phyloP scores from a whole-genome alignment of 2,797 vertebrate species.

The Notolepis coatsorum region DNA sequence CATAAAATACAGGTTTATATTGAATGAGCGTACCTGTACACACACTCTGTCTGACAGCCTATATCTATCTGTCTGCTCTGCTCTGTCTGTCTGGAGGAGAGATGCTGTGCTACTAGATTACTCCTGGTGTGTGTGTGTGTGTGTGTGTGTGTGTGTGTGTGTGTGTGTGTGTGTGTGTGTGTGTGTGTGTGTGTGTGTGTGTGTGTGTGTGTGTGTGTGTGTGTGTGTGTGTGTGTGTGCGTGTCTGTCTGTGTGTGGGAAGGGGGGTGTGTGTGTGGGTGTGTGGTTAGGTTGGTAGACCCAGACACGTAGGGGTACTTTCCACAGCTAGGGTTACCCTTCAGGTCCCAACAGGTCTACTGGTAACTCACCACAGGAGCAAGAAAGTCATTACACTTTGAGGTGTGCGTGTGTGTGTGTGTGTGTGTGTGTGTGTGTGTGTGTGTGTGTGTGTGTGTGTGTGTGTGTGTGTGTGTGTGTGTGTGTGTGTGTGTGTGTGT shows the following conservation, averaged over 20 bases:
- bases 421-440: slow-evolving; percentile 3
- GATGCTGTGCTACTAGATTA: slow-evolving; percentile 33
- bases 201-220: neutral
- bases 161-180: neutral
- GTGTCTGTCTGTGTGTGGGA: neutral
- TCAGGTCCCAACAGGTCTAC: slow-evolving; percentile 76
- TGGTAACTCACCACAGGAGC: slow-evolving; percentile 63
- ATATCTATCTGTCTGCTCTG: no score
- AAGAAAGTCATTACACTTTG: slow-evolving; percentile 69
- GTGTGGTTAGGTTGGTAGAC: slow-evolving; percentile 22
- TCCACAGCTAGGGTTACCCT: slow-evolving; percentile 78
- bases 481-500: slow-evolving; percentile 10
- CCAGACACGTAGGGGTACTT: slow-evolving; percentile 74
- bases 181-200: neutral
- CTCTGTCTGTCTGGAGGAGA: slow-evolving; percentile 52
- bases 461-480: slow-evolving; percentile 18
- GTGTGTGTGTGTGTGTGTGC: neutral
- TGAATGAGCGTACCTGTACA: no score
- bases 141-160: slow-evolving; percentile 19
- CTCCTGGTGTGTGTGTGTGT: slow-evolving; percentile 2
- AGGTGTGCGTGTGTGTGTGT: slow-evolving; percentile 23
- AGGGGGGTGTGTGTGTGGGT: neutral
- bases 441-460: slow-evolving; percentile 15
- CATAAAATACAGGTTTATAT: no score
- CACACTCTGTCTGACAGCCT: no score